phyloP scores from a whole-genome alignment of 2,888 invertebrate species.

The Physocephala rufipes region DNA sequence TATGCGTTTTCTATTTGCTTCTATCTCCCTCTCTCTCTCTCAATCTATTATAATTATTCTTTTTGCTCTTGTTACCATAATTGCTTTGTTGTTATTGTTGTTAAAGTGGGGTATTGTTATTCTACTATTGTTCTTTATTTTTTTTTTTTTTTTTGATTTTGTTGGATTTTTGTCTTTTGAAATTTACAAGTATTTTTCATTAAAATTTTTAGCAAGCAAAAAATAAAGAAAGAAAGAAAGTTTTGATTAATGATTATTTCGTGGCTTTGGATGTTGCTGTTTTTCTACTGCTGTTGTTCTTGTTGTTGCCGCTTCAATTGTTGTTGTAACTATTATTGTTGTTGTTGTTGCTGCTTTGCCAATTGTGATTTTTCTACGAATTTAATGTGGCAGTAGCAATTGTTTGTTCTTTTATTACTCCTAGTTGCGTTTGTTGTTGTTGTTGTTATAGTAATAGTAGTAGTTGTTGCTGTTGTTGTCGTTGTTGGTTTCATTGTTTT shows the following conservation, averaged over 20 bases:
- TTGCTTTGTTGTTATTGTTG: background rate
- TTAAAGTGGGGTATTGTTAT: too few species aligned
- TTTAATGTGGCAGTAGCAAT: conserved; percentile 44
- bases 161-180: background rate
- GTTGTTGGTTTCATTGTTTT: conserved; percentile 47
- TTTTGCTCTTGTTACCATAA: background rate
- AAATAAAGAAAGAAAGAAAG: background rate
- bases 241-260: background rate
- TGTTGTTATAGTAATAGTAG: conserved; percentile 41
- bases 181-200: background rate
- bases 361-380: conserved; percentile 16
- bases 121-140: background rate
- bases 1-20: too few species aligned
- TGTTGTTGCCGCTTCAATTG: conserved; percentile 33
- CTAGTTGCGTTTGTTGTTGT: conserved; percentile 49
- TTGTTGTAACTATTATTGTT: background rate
- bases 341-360: conserved; percentile 8
- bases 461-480: conserved; percentile 47
- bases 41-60: too few species aligned
- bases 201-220: background rate
- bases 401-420: conserved; percentile 47
- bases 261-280: background rate
- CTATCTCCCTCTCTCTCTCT: too few species aligned
- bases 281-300: conserved; percentile 19
- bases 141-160: background rate